These are phyloP conservation scores for Elachura formosa DNA, from an alignment of 2,113 vertebrate species.

Conservation along the genomic window DNA sequence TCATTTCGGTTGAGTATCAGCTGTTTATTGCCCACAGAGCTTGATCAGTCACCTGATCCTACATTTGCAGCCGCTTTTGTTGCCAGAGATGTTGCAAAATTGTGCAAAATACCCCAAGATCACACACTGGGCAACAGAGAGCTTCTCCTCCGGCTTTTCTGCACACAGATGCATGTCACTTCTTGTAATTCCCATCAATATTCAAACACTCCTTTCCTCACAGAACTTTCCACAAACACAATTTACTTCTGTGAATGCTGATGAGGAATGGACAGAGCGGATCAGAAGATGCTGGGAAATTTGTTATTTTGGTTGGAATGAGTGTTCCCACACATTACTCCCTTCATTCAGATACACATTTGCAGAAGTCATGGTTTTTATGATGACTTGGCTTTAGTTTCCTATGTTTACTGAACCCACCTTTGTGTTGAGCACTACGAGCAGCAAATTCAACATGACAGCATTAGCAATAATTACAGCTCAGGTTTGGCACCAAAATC, in stretches of 20 bases:
- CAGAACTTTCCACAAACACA: not conserved
- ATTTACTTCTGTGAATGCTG: not conserved
- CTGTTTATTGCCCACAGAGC: not conserved
- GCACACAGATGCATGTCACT: not conserved
- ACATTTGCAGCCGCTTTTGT: not conserved
- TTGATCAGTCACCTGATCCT: not conserved
- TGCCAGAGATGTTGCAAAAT: not conserved
- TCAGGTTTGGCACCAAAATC: constrained; percentile 1
- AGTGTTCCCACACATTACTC: not conserved
- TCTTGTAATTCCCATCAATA: constrained; percentile 19
- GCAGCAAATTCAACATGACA: not conserved
- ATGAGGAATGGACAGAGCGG: not conserved
- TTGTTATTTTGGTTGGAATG: not conserved
- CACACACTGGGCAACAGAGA: not conserved
- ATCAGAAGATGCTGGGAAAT: not conserved
- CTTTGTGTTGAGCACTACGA: not conserved
- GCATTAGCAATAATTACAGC: constrained; percentile 25
- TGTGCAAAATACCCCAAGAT: not conserved
- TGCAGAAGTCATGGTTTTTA: not conserved
- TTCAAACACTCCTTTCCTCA: not conserved
- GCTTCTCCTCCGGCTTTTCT: not conserved
- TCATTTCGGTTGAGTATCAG: not conserved
- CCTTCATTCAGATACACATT: not conserved
- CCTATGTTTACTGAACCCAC: not conserved
- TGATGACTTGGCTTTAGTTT: not conserved